Evolutionary conservation across 2,797 vertebrate genomes (phyloP), one percentile per base, ranked within the genome.

Genomic region (Acanthurus tractus): DNA sequence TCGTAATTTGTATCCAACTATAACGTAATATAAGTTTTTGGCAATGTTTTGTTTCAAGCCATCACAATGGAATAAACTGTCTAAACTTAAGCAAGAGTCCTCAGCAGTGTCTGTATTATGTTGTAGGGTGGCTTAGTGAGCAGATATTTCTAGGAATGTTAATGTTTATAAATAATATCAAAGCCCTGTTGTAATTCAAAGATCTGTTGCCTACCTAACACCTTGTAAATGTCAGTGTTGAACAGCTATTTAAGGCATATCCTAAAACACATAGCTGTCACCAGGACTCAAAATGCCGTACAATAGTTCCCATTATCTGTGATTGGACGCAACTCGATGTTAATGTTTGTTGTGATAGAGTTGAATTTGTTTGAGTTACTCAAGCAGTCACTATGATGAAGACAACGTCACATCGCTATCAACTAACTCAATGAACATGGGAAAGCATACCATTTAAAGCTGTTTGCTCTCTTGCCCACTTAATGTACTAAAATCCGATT

Each of bases 281-380:
- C 3, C 2, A 54, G 8, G 17, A 6, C 34, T 23, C 4, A 22
- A n/a, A 2, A 34, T 34, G 29, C 29, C 29, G 29, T 40, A 12
- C 38, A 40, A 12, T 7, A 3, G 38, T 12, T 9, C 38, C 38
- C 15, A 44, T 5, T 48, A 29, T 53, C 44, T n/a, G 20, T 9
- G 29, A n/a, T 20, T 56, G 10, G 4, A 29, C 53, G 6, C 11
- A 40, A 9, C 38, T 40, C 3, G 0, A 40, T 9, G 38, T 40
- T 2, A 12, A 8, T 12, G 58, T 46, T 46, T 67, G 68, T 59
- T 53, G 17, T 52, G 63, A 20, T 63, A 17, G 25, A 54, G 6
- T 36, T 2, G 10, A 3, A 70, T 76, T 58, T 68, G 25, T 38
- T 74, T 20, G 17, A 68, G 46, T 70, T 40, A n/a, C 18, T 76